These are phyloP conservation scores for Polypedilum pembai DNA, from an alignment of 1,140 invertebrate species.

Conservation along the genomic window DNA sequence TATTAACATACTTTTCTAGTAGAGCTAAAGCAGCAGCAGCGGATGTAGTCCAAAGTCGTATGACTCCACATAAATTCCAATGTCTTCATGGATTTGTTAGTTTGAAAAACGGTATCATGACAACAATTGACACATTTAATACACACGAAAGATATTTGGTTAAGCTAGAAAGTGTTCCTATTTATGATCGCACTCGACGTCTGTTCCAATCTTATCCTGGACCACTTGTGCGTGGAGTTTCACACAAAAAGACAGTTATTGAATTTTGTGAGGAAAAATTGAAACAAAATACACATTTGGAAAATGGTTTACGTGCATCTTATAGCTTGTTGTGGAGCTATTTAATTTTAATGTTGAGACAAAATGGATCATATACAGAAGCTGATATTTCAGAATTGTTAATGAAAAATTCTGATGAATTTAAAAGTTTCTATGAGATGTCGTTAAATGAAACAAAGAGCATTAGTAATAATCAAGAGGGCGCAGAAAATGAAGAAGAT, in stretches of 20 bases:
- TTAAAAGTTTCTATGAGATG: slow-evolving; percentile 30
- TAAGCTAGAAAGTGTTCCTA: slow-evolving; percentile 57
- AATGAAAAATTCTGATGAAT: slow-evolving; percentile 63
- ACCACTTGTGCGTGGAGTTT: slow-evolving; percentile 60
- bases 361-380: slow-evolving; percentile 86
- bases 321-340: slow-evolving; percentile 81
- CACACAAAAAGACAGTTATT: slow-evolving; percentile 91
- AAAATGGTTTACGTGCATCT: slow-evolving; percentile 53
- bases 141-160: slow-evolving; percentile 64
- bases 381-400: slow-evolving; percentile 87
- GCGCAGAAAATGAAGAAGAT: background rate
- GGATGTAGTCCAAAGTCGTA: slow-evolving; percentile 49
- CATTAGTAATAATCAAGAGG: slow-evolving; percentile 25
- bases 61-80: slow-evolving; percentile 72
- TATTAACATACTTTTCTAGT: background rate
- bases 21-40: slow-evolving; percentile 30
- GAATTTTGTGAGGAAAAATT: slow-evolving; percentile 80
- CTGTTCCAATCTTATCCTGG: slow-evolving; percentile 43
- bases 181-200: slow-evolving; percentile 47
- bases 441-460: background rate
- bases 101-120: slow-evolving; percentile 32
- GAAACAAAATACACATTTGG: slow-evolving; percentile 37
- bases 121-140: slow-evolving; percentile 52
- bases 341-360: slow-evolving; percentile 78
- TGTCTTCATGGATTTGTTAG: slow-evolving; percentile 65